These are phyloP conservation scores for Drosophila sturtevanti DNA, from an alignment of 1,140 invertebrate genomes.

Conservation along the genomic window DNA sequence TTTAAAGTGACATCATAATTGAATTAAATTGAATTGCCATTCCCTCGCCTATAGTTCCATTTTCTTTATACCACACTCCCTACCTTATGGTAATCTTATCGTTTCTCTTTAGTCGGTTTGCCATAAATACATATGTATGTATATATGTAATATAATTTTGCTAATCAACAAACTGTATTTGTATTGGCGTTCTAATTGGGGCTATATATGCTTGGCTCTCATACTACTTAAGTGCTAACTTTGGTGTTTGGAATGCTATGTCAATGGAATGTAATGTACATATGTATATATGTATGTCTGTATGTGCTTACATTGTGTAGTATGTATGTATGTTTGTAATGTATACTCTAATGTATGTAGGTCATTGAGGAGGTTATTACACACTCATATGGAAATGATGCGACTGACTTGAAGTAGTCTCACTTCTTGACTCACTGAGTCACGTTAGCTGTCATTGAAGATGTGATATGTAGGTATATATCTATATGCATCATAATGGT, in stretches of 20 bases:
- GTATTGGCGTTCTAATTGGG: conserved; percentile 35
- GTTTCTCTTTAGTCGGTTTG: conserved; percentile 18
- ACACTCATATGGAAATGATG: conserved; percentile 33
- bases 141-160: conserved; percentile 26
- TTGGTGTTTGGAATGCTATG: conserved; percentile 45
- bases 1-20: conserved; percentile 73
- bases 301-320: too few relatives aligned
- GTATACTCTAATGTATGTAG: conserved; percentile 44
- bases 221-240: conserved; percentile 44
- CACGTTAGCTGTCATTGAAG: conserved; percentile 38
- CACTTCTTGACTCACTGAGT: conserved; percentile 24
- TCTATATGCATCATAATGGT: conserved; percentile 10
- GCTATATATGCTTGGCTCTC: conserved; percentile 27
- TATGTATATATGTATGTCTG: conserved; percentile 45
- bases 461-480: conserved; percentile 59
- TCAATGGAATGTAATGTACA: conserved; percentile 19
- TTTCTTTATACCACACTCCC: conserved; percentile 33
- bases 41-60: background rate
- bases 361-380: conserved; percentile 61
- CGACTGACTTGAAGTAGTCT: conserved; percentile 27
- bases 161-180: conserved; percentile 41
- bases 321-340: conserved; percentile 6
- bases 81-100: conserved; percentile 40
- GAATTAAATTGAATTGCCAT: conserved; percentile 25
- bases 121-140: conserved; percentile 23